phyloP scores from a whole-genome alignment of 2,797 vertebrate genomes.

The Malurus splendens region DNA sequence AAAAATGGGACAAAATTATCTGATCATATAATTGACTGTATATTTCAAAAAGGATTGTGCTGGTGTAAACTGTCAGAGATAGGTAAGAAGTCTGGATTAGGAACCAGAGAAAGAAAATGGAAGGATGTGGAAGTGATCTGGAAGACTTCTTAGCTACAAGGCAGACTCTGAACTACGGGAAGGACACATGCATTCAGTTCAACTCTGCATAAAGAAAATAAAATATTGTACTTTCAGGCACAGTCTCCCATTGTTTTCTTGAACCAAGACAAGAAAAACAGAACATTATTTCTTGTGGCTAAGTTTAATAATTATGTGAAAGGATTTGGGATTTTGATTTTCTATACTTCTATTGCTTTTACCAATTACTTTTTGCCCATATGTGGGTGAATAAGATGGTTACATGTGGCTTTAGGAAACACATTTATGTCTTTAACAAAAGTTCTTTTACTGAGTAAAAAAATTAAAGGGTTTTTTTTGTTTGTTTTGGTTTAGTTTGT shows the following conservation, averaged over 20 bases:
- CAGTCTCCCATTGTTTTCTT: background rate
- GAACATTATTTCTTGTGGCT: background rate
- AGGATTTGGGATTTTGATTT: background rate
- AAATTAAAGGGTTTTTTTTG: background rate
- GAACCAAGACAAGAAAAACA: background rate
- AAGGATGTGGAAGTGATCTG: background rate
- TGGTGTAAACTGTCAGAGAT: background rate
- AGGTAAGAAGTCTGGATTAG: background rate
- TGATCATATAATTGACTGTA: no score
- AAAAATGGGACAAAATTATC: background rate
- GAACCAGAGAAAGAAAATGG: background rate
- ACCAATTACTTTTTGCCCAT: background rate
- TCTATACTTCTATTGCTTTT: background rate
- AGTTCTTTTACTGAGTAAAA: background rate
- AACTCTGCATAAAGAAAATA: background rate
- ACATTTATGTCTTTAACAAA: background rate
- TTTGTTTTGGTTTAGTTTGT: background rate
- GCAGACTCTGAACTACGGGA: background rate
- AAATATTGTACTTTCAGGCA: background rate
- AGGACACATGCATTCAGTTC: background rate
- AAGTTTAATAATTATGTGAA: background rate
- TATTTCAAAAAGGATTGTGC: background rate
- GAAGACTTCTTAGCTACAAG: background rate
- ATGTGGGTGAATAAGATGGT: background rate
- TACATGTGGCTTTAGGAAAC: background rate